Evolutionary conservation across 2,888 invertebrate species (phyloP), one percentile per base, ranked within the genome.

Genomic region (Tricholauxania praeusta): DNA sequence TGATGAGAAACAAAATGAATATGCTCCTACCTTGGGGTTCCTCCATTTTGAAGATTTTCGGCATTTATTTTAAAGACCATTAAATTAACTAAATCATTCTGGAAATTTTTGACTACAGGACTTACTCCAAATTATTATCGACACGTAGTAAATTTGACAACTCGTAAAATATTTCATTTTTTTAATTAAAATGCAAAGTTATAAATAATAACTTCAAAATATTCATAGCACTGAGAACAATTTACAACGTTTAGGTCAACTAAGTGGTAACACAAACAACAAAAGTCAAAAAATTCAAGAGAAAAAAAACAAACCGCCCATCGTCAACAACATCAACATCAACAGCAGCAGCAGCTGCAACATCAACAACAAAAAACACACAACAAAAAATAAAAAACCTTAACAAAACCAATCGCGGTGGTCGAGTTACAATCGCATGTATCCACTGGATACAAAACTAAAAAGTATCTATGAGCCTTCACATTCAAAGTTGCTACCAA

Each of bases 381-480:
- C 57, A 73, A 52, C n/a, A 52, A 15, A 15, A 62, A 67, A n/a
- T 63, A 66, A 66, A 47, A 55, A 68, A 52, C 3, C 6, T 51
- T 51, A 63, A 65, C 62, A 52, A 72, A 72, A 72, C 68, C 72
- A 68, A 68, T 63, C 72, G 68, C 72, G 63, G 72, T 62, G 65
- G 68, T 68, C 63, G 72, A 62, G 72, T 62, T 72, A 72, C 71
- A 67, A 67, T 67, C 72, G 72, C 72, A 67, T 67, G 72, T 67
- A 67, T 72, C 72, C 67, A 53, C 60, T 62, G 67, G 62, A 39
- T 55, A 52, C 67, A 57, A 67, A 67, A 55, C 72, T 67, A 60
- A 72, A 66, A 72, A 66, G 67, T 48, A 72, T 59, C 67, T 67
- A 67, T 67, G 59, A 65, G 66, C 72, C 72, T 71, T 59, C 53